phyloP scores from a whole-genome alignment of 1,140 invertebrate species.

The Drosophila tsacasi region DNA sequence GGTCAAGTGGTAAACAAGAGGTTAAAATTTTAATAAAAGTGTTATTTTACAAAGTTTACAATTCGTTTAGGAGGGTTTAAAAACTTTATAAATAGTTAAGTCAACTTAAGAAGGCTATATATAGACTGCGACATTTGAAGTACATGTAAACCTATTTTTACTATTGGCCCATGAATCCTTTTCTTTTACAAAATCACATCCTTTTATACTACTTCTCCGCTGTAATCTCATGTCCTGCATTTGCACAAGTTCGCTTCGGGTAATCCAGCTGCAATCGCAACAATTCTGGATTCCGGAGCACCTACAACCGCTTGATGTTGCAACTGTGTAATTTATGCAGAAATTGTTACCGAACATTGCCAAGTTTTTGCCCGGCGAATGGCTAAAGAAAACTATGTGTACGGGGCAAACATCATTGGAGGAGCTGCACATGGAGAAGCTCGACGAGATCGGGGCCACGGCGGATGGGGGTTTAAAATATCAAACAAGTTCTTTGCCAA shows the following conservation, averaged over 20 bases:
- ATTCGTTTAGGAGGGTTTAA: background rate
- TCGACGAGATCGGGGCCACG: conserved; percentile 18
- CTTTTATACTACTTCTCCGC: background rate
- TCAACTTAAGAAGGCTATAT: background rate
- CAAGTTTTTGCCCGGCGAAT: conserved; percentile 66
- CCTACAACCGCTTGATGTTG: conserved; percentile 43
- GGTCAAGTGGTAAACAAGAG: conserved; percentile 9
- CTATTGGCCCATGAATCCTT: background rate
- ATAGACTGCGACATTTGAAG: too few species aligned
- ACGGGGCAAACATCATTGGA: conserved; percentile 53
- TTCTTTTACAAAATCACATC: background rate
- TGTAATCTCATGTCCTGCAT: conserved; percentile 17
- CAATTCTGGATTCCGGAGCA: conserved; percentile 17
- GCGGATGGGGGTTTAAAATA: conserved; percentile 61
- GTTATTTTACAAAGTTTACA: background rate
- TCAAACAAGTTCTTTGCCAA: conserved; percentile 82
- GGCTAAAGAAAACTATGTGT: conserved; percentile 63
- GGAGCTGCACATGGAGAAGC: conserved; percentile 33
- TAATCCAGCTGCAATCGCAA: conserved; percentile 51
- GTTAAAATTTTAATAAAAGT: background rate
- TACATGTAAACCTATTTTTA: background rate
- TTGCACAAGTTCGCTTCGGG: conserved; percentile 21
- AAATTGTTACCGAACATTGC: conserved; percentile 78
- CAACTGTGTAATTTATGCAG: conserved; percentile 74
- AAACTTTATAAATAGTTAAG: background rate